Conservation (phyloP, 2,888 invertebrate species). For the Meteorus colon region DNA sequence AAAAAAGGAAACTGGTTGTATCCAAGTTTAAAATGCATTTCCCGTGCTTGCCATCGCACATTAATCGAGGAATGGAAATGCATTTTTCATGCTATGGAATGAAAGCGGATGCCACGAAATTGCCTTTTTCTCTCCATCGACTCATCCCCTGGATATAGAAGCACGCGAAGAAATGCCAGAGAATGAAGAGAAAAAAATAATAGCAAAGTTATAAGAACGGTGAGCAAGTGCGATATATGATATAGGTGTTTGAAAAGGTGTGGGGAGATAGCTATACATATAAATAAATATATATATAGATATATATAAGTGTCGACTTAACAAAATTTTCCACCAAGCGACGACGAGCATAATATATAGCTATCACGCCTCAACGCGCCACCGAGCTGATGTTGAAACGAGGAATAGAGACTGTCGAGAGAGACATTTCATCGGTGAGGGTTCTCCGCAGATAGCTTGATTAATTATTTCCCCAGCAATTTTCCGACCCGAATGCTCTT, state of each 20-base stretch:
- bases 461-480: constrained; percentile 53
- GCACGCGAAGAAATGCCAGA: not conserved
- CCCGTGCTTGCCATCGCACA: constrained; percentile 9
- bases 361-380: constrained; percentile 23
- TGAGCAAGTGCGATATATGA: not conserved
- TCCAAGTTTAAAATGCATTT: constrained; percentile 19
- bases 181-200: not conserved
- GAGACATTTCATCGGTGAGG: constrained; percentile 13
- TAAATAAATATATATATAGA: too few species aligned
- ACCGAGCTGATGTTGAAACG: not conserved
- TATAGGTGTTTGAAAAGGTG: not conserved
- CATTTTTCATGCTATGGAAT: constrained; percentile 25
- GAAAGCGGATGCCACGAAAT: constrained; percentile 25
- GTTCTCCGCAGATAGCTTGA: constrained; percentile 47
- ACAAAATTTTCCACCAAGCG: constrained; percentile 44
- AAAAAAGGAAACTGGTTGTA: constrained; percentile 18
- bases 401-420: constrained; percentile 12
- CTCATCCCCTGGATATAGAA: not conserved
- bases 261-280: not conserved
- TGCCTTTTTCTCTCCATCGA: constrained; percentile 18
- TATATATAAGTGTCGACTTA: constrained; percentile 31
- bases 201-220: not conserved
- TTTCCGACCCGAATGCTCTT: constrained; percentile 35
- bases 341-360: constrained; percentile 28
- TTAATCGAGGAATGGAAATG: constrained; percentile 24